Base-by-base conservation (phyloP, 2,888 invertebrate species). In the Microctonus aethiopoides region DNA sequence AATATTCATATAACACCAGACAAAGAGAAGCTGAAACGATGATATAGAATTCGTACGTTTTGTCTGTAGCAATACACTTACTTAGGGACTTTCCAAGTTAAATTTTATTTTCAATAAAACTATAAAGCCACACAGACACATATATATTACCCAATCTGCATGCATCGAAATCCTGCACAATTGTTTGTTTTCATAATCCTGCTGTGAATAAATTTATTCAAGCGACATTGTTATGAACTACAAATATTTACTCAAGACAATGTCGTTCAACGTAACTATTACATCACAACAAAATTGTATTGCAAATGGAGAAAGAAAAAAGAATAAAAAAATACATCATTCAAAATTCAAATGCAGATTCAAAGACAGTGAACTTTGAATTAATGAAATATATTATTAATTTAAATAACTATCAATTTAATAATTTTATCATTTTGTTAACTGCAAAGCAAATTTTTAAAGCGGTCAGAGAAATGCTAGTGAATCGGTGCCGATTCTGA, bases 401-500 rank as follows among this genome's bases (percentile, higher is more conserved):
- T 16, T 16, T 46, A 16, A 46, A 16, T 16, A 46, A 46, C 46
- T 46, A 46, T 9, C 46, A n/a, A 46, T n/a, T n/a, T 46, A 46
- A 46, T 46, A n/a, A 46, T 16, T 46, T 16, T 46, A 46, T 46
- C 16, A 46, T 46, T 46, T 46, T 46, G 16, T 46, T n/a, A 16
- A n/a, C 46, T 16, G 46, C 16, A 46, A 46, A 46, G 46, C 46
- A 46, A 46, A 60, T 22, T 34, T 24, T 20, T 60, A 60, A 36
- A 39, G 65, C 13, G n/a, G 16, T 29, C 22, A 16, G 24, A 63
- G 46, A 57, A 24, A 26, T 46, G 9, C 62, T 67, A 54, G 36
- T 16, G 36, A 24, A 67, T 56, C 56, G 51, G 65, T 69, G 61
- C 70, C 62, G 64, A 52, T 66, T 57, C 41, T 22, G 52, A 24